Conservation (phyloP, 30 jellyfish, hydroid and myxozoan genomes). For the Hydractinia echinata region DNA sequence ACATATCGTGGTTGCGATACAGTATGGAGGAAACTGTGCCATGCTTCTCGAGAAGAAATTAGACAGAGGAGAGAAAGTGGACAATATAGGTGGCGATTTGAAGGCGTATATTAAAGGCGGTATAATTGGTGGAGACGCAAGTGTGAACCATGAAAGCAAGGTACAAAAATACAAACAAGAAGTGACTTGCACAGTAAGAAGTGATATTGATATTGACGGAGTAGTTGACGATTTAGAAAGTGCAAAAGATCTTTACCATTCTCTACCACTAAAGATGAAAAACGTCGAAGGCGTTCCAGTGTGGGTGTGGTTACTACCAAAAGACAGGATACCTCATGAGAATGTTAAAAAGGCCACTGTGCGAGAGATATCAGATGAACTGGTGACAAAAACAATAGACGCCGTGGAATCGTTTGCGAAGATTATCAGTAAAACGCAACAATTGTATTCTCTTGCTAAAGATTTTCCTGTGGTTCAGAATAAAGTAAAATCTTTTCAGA, state of each 20-base stretch:
- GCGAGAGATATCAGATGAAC: constrained; percentile 15
- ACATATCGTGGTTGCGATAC: constrained; percentile 31
- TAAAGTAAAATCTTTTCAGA: not conserved
- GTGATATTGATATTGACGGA: constrained; percentile 15
- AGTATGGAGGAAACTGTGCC: constrained; percentile 27
- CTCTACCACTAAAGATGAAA: constrained; percentile 2
- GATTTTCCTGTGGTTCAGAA: not conserved
- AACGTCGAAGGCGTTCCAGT: constrained; percentile 21
- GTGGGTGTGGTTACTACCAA: constrained; percentile 29
- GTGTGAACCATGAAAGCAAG: not conserved
- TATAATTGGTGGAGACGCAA: not conserved
- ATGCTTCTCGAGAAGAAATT: constrained; percentile 27
- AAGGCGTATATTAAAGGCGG: not conserved
- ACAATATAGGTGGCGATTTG: constrained; percentile 7
- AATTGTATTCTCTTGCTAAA: not conserved
- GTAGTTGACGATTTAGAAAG: not conserved
- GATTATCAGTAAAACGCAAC: not conserved
- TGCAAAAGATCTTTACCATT: constrained; percentile 10
- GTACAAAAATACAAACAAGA: not conserved
- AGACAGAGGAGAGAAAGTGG: not conserved
- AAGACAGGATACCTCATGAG: not conserved
- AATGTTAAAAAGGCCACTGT: not conserved
- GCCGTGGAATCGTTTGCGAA: not conserved
- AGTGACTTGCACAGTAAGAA: constrained; percentile 8
- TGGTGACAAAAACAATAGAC: not conserved